Percentiles rank a stretch among this genome's conserved stretches.
Evolutionary conservation across 2,113 vertebrate species (phyloP).

Genomic region (Antechinus stuartii): DNA sequence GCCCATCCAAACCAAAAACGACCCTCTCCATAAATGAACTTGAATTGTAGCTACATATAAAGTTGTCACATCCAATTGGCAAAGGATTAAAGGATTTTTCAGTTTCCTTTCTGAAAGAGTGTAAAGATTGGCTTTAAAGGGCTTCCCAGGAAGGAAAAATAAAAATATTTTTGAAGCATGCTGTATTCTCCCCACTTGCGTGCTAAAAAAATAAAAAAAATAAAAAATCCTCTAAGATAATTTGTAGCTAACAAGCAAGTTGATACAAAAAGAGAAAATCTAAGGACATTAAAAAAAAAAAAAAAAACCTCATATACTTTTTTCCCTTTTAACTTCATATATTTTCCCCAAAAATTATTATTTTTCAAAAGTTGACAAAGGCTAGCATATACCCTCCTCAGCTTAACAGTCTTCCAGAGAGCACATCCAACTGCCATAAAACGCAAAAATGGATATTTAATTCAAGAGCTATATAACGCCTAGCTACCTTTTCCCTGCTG

Average conservation of each 20-base stretch:
- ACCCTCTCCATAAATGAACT: slow-evolving; percentile 39
- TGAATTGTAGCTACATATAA: slow-evolving; percentile 36
- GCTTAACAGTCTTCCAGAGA: slow-evolving; percentile 81
- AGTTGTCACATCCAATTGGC: slow-evolving; percentile 46
- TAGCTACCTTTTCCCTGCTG: slow-evolving; percentile 85
- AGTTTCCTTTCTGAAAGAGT: slow-evolving; percentile 42
- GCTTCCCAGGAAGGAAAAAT: slow-evolving; percentile 67
- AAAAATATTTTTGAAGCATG: slow-evolving; percentile 61
- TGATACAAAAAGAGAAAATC: slow-evolving; percentile 70
- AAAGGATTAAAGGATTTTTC: slow-evolving; percentile 42
- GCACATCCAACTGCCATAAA: slow-evolving; percentile 82
- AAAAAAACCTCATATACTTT: slow-evolving; percentile 56
- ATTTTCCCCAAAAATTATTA: slow-evolving; percentile 75
- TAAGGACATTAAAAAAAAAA: slow-evolving; percentile 55
- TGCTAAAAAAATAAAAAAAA: slow-evolving; percentile 22
- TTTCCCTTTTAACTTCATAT: slow-evolving; percentile 73
- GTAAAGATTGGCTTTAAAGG: slow-evolving; percentile 59
- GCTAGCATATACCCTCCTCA: slow-evolving; percentile 73
- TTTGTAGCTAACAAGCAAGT: slow-evolving; percentile 71
- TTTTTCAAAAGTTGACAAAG: slow-evolving; percentile 83
- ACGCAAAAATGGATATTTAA: slow-evolving; percentile 83
- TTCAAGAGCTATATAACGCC: slow-evolving; percentile 86
- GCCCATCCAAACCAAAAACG: not conserved
- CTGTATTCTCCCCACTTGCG: slow-evolving; percentile 64
- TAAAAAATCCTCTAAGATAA: slow-evolving; percentile 66